These are phyloP conservation scores for Rhyacophila brunnea DNA, from an alignment of 1,140 invertebrate species.

Conservation along the genomic window DNA sequence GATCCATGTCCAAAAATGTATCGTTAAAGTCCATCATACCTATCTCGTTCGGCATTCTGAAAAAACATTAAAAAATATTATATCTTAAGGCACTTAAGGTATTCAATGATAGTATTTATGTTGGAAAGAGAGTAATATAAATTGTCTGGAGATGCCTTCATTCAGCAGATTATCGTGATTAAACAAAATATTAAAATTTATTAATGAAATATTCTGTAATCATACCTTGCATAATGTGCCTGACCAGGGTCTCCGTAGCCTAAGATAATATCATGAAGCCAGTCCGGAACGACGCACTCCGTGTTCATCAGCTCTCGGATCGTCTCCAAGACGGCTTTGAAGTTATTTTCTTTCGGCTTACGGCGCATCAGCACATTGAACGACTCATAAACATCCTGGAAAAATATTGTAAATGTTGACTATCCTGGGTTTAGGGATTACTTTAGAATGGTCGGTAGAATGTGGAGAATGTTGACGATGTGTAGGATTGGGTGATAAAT, in stretches of 20 bases:
- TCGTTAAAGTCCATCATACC: slow-evolving; percentile 93
- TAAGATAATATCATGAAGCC: slow-evolving; percentile 96
- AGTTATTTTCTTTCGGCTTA: slow-evolving; percentile 99
- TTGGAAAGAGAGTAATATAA: background rate
- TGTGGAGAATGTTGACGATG: too few relatives aligned
- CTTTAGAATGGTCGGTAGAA: too few relatives aligned
- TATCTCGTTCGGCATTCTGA: slow-evolving; percentile 54
- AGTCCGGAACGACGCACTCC: slow-evolving; percentile 97
- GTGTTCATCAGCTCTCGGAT: slow-evolving; percentile 99
- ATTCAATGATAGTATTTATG: too few relatives aligned
- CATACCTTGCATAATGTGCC: slow-evolving; percentile 84
- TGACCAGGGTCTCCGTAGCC: slow-evolving; percentile 96
- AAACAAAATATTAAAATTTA: background rate
- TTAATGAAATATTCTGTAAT: background rate
- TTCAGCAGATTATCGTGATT: too few relatives aligned
- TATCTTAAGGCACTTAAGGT: too few relatives aligned
- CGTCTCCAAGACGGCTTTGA: slow-evolving; percentile 98
- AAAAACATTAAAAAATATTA: too few relatives aligned
- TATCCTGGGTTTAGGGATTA: background rate
- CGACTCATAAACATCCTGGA: slow-evolving; percentile 88
- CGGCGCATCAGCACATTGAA: slow-evolving; percentile 97
- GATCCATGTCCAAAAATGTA: slow-evolving; percentile 91
- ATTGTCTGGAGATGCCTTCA: too few relatives aligned
- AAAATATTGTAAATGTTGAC: slow-evolving; percentile 3
- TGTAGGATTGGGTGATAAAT: too few relatives aligned